Evolutionary conservation across 2,113 vertebrate genomes (phyloP).

Genomic region (Ptilorrhoa leucosticta): DNA sequence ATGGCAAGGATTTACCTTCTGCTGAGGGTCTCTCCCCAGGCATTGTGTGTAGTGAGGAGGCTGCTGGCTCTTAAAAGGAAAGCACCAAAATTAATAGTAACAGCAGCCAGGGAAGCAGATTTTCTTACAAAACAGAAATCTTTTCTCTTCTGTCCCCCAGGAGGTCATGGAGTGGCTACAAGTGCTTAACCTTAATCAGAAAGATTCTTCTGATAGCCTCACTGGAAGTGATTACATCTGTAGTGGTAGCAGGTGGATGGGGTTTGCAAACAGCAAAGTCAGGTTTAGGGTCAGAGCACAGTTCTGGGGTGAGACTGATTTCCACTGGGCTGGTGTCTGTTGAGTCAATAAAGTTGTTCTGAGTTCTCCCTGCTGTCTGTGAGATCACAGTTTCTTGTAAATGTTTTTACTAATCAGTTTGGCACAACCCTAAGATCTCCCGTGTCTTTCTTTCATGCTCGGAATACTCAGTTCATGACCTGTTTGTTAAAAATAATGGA

Average conservation of each 20-base stretch:
- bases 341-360: background rate
- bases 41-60: background rate
- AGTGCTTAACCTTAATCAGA: background rate
- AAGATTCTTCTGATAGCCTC: background rate
- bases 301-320: background rate
- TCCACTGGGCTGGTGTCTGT: background rate
- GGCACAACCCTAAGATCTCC: slow-evolving; percentile 15
- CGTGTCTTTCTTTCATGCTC: background rate
- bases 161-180: background rate
- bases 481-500: slow-evolving; percentile 10
- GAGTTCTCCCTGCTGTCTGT: background rate
- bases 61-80: background rate
- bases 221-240: background rate
- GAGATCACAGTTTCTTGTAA: slow-evolving; percentile 47
- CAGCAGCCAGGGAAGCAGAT: background rate
- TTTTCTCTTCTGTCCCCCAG: background rate
- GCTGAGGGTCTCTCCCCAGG: background rate
- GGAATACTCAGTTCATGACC: slow-evolving; percentile 44
- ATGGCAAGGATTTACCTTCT: background rate
- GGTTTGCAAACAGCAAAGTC: background rate
- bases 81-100: background rate
- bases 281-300: background rate
- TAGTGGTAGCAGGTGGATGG: background rate
- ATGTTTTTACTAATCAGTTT: background rate
- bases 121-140: background rate